phyloP scores from a whole-genome alignment of 30 jellyfish, hydroid and myxozoan genomes.

The Cassiopea andromeda region DNA sequence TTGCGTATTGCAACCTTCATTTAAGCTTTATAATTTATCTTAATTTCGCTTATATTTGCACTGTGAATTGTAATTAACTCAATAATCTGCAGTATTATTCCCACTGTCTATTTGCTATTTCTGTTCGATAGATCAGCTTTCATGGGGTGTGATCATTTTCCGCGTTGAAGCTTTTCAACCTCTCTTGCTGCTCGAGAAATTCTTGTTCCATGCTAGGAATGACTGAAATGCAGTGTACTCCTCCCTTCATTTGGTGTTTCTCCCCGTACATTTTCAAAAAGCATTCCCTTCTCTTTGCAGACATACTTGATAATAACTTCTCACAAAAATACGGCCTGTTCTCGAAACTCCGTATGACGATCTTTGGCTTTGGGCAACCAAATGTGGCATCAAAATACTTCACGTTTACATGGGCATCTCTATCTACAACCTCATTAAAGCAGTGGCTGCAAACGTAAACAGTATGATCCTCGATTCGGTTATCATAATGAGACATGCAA shows the following conservation, averaged over 20 bases:
- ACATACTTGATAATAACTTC: conserved; percentile 51
- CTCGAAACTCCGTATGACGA: conserved; percentile 61
- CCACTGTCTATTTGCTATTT: too few species aligned
- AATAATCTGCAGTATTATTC: too few species aligned
- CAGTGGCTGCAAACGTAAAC: conserved; percentile 54
- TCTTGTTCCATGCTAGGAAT: conserved; percentile 40
- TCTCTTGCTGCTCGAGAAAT: conserved; percentile 2
- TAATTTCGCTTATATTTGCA: too few species aligned
- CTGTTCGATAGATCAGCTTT: too few species aligned
- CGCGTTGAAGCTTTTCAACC: not conserved
- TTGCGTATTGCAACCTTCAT: too few species aligned
- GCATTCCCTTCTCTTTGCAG: conserved; percentile 26
- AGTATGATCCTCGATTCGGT: conserved; percentile 44
- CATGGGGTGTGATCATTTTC: not conserved
- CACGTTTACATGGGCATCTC: conserved; percentile 46
- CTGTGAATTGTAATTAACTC: too few species aligned
- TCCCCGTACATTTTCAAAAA: conserved; percentile 47
- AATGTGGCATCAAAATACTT: conserved; percentile 35
- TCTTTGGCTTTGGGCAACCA: conserved; percentile 58
- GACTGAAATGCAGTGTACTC: conserved; percentile 47
- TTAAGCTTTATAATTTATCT: too few species aligned
- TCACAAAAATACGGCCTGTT: conserved; percentile 58
- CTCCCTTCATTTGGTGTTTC: conserved; percentile 59
- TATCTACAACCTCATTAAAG: conserved; percentile 48
- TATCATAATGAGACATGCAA: conserved; percentile 39